phyloP scores from a whole-genome alignment of 2,113 vertebrate species.

The Marmota flaviventris region DNA sequence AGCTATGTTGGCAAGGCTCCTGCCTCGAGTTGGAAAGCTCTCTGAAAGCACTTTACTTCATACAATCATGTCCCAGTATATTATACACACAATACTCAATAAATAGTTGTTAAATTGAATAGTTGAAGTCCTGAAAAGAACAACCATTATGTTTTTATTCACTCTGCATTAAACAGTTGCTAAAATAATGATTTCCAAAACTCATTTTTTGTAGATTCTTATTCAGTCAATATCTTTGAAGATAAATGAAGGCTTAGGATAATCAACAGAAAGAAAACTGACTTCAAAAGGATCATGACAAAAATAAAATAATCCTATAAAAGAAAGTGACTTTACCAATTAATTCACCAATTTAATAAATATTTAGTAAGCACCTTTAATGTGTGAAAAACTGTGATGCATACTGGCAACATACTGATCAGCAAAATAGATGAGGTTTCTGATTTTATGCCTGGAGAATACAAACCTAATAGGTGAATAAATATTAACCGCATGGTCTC shows the following conservation, averaged over 20 bases:
- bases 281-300: neutral
- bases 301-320: neutral
- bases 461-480: neutral
- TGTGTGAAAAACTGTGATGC: neutral
- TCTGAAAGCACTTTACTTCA: neutral
- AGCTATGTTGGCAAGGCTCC: neutral
- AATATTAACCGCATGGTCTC: neutral
- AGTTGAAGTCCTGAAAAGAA: neutral
- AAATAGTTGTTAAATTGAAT: neutral
- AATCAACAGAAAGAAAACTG: neutral
- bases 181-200: neutral
- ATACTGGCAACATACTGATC: neutral
- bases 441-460: neutral
- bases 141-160: neutral
- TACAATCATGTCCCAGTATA: neutral
- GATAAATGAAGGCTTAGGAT: neutral
- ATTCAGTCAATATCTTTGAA: slow-evolving; percentile 8
- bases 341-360: slow-evolving; percentile 12
- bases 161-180: neutral
- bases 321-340: neutral
- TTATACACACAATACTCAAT: neutral
- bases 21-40: neutral
- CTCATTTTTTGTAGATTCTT: neutral
- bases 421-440: neutral
- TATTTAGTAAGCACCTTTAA: slow-evolving; percentile 38